These are phyloP conservation scores for Acromyrmex charruanus DNA, from an alignment of 1,140 invertebrate genomes.

Conservation along the genomic window DNA sequence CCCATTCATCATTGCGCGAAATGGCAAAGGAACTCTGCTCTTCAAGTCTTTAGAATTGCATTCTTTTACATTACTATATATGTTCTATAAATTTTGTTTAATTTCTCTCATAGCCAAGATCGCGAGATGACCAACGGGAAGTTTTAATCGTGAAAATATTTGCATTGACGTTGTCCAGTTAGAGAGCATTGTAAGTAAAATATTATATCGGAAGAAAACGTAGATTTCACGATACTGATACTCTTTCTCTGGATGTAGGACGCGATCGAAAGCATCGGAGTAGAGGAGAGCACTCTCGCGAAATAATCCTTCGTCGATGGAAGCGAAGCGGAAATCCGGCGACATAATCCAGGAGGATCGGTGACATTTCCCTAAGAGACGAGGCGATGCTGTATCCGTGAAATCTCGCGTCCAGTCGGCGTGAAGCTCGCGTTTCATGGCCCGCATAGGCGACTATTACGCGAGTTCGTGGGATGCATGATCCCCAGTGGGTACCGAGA, in stretches of 20 bases:
- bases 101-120: not conserved
- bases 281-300: conserved; percentile 31
- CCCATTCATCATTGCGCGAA: not conserved
- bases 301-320: conserved; percentile 58
- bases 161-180: not conserved
- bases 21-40: not conserved
- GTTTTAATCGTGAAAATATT: not conserved
- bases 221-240: not conserved
- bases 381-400: conserved; percentile 45
- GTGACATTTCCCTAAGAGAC: conserved; percentile 69
- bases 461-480: conserved; percentile 1
- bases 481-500: conserved; percentile 2
- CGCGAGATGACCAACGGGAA: not conserved
- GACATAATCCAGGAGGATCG: conserved; percentile 52
- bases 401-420: conserved; percentile 59
- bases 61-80: not conserved
- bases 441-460: not conserved
- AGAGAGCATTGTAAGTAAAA: conserved; percentile 1
- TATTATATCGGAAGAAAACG: conserved; percentile 7
- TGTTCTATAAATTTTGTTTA: not conserved
- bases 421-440: conserved; percentile 62
- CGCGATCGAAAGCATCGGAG: not conserved
- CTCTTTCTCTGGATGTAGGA: conserved; percentile 1
- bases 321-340: conserved; percentile 54
- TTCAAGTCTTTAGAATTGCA: not conserved